Base-by-base conservation (phyloP, 2,113 vertebrate species). In the Nibea albiflora region DNA sequence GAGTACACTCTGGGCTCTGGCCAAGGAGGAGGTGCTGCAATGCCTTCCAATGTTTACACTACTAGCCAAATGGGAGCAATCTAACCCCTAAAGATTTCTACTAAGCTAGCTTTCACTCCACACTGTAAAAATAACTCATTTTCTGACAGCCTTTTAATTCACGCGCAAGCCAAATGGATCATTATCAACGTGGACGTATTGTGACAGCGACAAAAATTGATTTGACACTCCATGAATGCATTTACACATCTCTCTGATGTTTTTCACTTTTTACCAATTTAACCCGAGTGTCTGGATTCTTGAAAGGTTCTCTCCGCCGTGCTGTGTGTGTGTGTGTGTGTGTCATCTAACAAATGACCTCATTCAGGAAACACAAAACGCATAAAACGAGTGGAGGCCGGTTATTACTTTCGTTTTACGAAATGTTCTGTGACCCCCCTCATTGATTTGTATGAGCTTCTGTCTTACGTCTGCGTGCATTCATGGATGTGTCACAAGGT, bases 11-110 rank as follows among this genome's bases (percentile, higher is more conserved):
- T 87, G 85, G 85, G 76, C 68, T 63, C 71, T 4, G 74, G 81
- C 85, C 86, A 87, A 89, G 58, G 26, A 83, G 76, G 81, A 72
- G 81, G 67, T 78, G 73, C 84, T 42, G 79, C 67, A 44, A 31
- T 69, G 64, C 72, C 63, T 78, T 89, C 80, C 77, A 82, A 42
- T 90, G 82, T 91, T 91, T 89, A 84, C 85, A 76, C 62, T 83
- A 75, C n/a, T 46, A 71, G 71, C 53, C 86, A 85, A 88, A 86
- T 73, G 81, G 85, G 83, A 90, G 73, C 81, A 73, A 47, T 68
- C 70, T 70, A 89, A 88, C 73, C 86, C 67, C 73, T 0, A 3
- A 87, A 79, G 89, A 88, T 80, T 76, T 73, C 60, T 17, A 3
- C n/a, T 17, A 20, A 65, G 81, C 69, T 90, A 65, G 54, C 75